Conservation (phyloP, 2,113 vertebrate genomes). For the Atherinomorus stipes region DNA sequence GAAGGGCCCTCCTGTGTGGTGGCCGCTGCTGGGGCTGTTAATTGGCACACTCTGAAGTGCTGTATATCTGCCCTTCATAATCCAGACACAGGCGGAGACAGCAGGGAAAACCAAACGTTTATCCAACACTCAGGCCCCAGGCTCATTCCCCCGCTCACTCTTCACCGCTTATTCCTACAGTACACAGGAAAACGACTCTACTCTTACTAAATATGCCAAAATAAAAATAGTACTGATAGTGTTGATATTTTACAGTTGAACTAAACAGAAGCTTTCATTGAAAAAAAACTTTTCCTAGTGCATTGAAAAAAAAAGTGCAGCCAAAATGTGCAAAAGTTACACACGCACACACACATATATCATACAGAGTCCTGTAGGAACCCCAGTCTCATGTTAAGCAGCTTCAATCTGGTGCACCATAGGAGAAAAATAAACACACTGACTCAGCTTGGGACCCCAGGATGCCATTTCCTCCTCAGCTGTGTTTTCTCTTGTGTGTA, state of each 20-base stretch:
- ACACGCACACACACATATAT: conserved; percentile 24
- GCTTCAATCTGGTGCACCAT: conserved; percentile 59
- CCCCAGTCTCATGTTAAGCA: conserved; percentile 47
- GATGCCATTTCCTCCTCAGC: conserved; percentile 71
- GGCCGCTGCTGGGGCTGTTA: conserved; percentile 82
- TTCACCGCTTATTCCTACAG: conserved; percentile 20
- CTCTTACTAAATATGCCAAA: background rate
- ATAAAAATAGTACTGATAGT: too few species aligned
- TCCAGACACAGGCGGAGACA: conserved; percentile 72
- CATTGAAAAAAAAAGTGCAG: background rate
- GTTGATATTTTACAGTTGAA: background rate
- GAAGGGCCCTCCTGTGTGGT: conserved; percentile 80
- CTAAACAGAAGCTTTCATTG: background rate
- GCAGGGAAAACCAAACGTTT: conserved; percentile 77
- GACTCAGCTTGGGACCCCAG: conserved; percentile 55
- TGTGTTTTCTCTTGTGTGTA: conserved; percentile 59
- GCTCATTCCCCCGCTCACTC: conserved; percentile 23
- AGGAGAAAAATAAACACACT: conserved; percentile 69
- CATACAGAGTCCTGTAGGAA: conserved; percentile 37
- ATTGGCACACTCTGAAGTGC: conserved; percentile 83
- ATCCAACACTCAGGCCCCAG: conserved; percentile 61
- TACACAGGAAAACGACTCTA: background rate
- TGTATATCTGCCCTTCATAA: conserved; percentile 83
- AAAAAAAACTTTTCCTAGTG: background rate
- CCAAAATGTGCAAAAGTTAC: conserved; percentile 1